These are phyloP conservation scores for Magallana nippona DNA, from an alignment of 2,888 invertebrate species.

Conservation along the genomic window DNA sequence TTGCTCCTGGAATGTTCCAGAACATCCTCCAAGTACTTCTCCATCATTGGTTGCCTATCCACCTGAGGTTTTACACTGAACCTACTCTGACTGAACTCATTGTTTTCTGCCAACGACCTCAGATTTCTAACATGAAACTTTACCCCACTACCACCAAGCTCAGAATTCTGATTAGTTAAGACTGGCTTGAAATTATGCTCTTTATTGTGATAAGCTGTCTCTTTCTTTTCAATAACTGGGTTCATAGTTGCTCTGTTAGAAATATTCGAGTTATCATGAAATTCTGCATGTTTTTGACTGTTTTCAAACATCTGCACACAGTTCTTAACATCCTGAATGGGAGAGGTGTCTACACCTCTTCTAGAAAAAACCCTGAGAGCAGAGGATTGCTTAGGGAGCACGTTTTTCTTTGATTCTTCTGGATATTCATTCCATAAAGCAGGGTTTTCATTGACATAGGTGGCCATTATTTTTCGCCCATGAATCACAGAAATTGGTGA, in stretches of 20 bases:
- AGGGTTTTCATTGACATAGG: slow-evolving; percentile 46
- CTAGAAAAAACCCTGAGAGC: slow-evolving; percentile 4
- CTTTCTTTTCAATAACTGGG: background rate
- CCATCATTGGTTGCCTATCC: slow-evolving; percentile 38
- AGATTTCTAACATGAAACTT: slow-evolving; percentile 68
- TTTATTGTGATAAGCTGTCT: background rate
- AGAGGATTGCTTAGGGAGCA: background rate
- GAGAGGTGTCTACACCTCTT: slow-evolving; percentile 3
- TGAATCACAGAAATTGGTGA: slow-evolving; percentile 25
- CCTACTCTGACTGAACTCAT: slow-evolving; percentile 67
- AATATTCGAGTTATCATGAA: background rate
- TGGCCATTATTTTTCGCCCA: slow-evolving; percentile 41
- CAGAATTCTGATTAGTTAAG: background rate
- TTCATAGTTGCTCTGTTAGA: background rate
- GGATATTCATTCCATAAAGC: slow-evolving; percentile 30
- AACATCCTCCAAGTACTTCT: slow-evolving; percentile 54
- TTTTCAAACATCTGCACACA: slow-evolving; percentile 30
- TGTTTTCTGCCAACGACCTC: slow-evolving; percentile 67
- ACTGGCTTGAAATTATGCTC: background rate
- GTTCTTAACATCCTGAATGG: slow-evolving; percentile 22
- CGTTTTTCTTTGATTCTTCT: background rate
- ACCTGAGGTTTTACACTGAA: slow-evolving; percentile 49
- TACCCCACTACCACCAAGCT: background rate
- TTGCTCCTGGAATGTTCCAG: slow-evolving; percentile 13
- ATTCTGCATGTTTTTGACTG: background rate